These are phyloP conservation scores for Diachasma alloeum DNA, from an alignment of 1,140 invertebrate genomes.

Conservation along the genomic window DNA sequence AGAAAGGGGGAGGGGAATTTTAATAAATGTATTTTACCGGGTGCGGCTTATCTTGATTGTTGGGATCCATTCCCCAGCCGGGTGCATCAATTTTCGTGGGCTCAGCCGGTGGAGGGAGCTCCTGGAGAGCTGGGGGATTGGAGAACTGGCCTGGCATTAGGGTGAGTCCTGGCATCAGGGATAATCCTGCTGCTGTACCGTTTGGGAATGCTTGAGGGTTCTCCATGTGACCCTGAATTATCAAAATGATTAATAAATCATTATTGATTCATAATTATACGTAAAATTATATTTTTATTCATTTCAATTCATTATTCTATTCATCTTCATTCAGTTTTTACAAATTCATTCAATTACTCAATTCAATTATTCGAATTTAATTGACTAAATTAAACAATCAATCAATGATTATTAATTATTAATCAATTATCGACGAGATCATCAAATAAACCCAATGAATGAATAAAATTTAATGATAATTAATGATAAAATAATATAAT, in stretches of 20 bases:
- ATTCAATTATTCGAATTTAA: no score
- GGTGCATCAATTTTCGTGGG: slow-evolving; percentile 57
- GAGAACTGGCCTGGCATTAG: slow-evolving; percentile 57
- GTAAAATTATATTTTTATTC: background rate
- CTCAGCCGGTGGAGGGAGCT: slow-evolving; percentile 57
- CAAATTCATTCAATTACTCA: no score
- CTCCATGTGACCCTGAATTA: slow-evolving; percentile 54
- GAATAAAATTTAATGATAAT: no score
- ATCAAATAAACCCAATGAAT: no score
- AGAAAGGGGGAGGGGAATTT: background rate
- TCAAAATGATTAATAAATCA: background rate
- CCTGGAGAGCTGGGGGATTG: slow-evolving; percentile 46
- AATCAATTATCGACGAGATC: no score
- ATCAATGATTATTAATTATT: no score
- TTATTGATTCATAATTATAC: background rate
- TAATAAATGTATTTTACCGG: slow-evolving; percentile 47
- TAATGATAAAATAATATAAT: no score
- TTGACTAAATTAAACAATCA: no score
- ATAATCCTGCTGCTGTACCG: slow-evolving; percentile 53
- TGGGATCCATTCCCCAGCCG: slow-evolving; percentile 57
- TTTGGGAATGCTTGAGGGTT: slow-evolving; percentile 59
- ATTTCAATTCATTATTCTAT: background rate
- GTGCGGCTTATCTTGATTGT: slow-evolving; percentile 61
- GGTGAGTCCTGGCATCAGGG: slow-evolving; percentile 55
- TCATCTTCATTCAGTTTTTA: no score